Evolutionary conservation across 2,888 invertebrate genomes (phyloP).

Genomic region (Gnatocerus cornutus): DNA sequence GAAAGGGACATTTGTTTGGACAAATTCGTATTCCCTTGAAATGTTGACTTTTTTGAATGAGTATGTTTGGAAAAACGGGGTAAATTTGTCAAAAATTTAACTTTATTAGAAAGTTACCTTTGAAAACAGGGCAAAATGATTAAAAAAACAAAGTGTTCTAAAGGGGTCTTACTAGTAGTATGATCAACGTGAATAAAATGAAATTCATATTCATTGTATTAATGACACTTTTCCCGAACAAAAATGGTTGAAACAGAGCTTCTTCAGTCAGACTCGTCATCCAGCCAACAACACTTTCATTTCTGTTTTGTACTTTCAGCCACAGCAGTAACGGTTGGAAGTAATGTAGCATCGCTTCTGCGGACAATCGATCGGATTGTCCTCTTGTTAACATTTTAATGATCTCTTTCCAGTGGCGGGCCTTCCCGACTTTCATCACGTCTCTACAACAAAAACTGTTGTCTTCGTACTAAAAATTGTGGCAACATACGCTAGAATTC

Average conservation of each 20-base stretch:
- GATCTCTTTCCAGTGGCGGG: slow-evolving; percentile 81
- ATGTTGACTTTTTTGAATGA: no score
- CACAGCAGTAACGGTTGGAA: slow-evolving; percentile 87
- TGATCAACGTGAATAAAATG: slow-evolving; percentile 47
- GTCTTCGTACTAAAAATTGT: neutral
- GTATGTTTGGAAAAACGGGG: no score
- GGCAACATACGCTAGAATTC: slow-evolving; percentile 78
- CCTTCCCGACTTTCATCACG: slow-evolving; percentile 80
- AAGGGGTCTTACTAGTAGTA: no score
- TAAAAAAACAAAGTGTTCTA: slow-evolving; percentile 16
- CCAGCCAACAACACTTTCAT: slow-evolving; percentile 85
- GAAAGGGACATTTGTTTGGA: no score
- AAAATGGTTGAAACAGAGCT: slow-evolving; percentile 72
- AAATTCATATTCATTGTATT: slow-evolving; percentile 32
- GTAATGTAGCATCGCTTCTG: slow-evolving; percentile 85
- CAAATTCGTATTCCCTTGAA: no score
- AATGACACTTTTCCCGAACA: slow-evolving; percentile 53
- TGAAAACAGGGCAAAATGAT: no score
- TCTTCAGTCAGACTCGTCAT: slow-evolving; percentile 79
- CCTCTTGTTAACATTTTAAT: slow-evolving; percentile 82
- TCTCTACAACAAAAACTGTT: slow-evolving; percentile 72
- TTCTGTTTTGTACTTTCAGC: slow-evolving; percentile 84
- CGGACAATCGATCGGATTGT: slow-evolving; percentile 81
- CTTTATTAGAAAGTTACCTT: no score
- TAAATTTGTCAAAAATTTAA: no score